A percentile compares a stretch with the other conserved stretches of the same genome.
Evolutionary conservation across 2,797 vertebrate species (phyloP).

Genomic region (Chaetodon trifasciatus): DNA sequence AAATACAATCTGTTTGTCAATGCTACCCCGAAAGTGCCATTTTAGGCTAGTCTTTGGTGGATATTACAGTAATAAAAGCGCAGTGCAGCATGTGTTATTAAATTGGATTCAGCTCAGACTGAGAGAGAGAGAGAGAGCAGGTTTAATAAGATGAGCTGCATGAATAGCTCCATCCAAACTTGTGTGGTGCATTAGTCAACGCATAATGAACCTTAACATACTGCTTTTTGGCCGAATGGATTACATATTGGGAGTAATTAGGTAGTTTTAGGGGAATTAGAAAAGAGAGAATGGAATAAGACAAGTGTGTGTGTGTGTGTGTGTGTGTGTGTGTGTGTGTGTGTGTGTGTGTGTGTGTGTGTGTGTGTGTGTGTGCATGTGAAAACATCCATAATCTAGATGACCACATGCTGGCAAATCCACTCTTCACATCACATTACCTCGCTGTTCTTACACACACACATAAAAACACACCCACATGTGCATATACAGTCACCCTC

Average conservation of each 20-base stretch:
- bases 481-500: slow-evolving; percentile 64
- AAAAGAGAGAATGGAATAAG: slow-evolving; percentile 45
- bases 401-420: slow-evolving; percentile 71
- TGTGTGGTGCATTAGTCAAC: slow-evolving; percentile 70
- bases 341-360: too few species aligned
- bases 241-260: slow-evolving; percentile 71
- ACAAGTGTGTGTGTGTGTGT: slow-evolving; percentile 6
- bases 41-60: slow-evolving; percentile 40
- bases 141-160: slow-evolving; percentile 79
- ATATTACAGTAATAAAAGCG: slow-evolving; percentile 69
- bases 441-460: slow-evolving; percentile 33
- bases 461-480: slow-evolving; percentile 13
- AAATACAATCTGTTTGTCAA: slow-evolving; percentile 45
- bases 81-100: slow-evolving; percentile 70
- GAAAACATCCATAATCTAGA: slow-evolving; percentile 55
- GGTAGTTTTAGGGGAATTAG: slow-evolving; percentile 53
- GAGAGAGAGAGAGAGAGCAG: slow-evolving; percentile 45
- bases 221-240: slow-evolving; percentile 67
- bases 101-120: slow-evolving; percentile 67
- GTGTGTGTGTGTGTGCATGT: background rate
- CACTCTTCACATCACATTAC: slow-evolving; percentile 67
- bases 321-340: background rate
- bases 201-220: slow-evolving; percentile 70
- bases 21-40: slow-evolving; percentile 42
- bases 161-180: slow-evolving; percentile 72